Base-by-base conservation (phyloP, 1,140 invertebrate genomes). In the Ctenoplectra terminalis region DNA sequence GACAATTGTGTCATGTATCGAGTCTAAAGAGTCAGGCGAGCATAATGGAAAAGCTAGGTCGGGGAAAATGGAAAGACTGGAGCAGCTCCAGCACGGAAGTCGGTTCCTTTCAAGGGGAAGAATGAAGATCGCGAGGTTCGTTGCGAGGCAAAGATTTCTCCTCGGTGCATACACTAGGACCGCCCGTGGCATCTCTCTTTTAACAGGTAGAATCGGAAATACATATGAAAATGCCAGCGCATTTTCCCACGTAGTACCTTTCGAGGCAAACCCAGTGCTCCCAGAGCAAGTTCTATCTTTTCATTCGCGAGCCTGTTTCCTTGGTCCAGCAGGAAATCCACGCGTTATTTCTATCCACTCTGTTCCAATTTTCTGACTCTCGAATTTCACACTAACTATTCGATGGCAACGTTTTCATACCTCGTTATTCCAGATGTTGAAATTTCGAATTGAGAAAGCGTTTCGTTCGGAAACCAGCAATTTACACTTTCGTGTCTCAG, bases 161-260 rank as follows among this genome's bases (percentile, higher is more conserved):
- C 13, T 43, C 1, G 13, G 52, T 69, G n/a, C 13, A 80, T 56
- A 52, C 63, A 43, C 43, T 26, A 17, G 17, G 31, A 26, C 50
- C 37, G 31, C 13, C 34, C 4, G 11, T 56, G 50, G 61, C 64
- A 58, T 48, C 71, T 56, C 31, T 54, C 43, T 79, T 81, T 80
- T 70, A 84, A 70, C 84, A n/a, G 13, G 20, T 46, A 26, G 78
- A 63, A 84, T 84, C 70, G 82, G 69, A 54, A 83, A 74, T 74
- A 84, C 70, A 70, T 72, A 63, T 17, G 11, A 50, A 64, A 66
- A 74, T 74, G 50, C 31, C 52, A 15, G 43, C 15, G 81, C 60
- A 74, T 84, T 84, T 74, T 84, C 48, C 56, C 71, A 54, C 11
- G 48, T 70, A 61, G 31, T 15, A 43, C 40, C 23, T 73, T 70